phyloP scores from a whole-genome alignment of 2,888 invertebrate species.

The Taenaris catops region DNA sequence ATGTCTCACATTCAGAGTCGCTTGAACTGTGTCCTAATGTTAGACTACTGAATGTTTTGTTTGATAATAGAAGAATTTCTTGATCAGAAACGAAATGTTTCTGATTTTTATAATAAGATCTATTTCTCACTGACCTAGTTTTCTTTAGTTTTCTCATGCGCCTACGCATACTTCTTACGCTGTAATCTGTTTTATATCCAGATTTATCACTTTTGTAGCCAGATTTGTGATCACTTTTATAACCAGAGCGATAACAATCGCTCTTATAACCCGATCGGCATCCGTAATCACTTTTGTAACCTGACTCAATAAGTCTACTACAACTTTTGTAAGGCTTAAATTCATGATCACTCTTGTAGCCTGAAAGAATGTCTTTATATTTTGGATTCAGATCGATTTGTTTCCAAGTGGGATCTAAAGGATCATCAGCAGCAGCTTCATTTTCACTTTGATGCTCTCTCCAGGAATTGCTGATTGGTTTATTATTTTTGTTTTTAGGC shows the following conservation, averaged over 20 bases:
- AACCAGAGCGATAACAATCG: slow-evolving; percentile 76
- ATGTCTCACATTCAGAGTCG: slow-evolving; percentile 71
- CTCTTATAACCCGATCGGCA: slow-evolving; percentile 73
- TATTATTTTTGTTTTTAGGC: slow-evolving; percentile 55
- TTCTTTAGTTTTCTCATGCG: slow-evolving; percentile 73
- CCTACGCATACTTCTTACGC: slow-evolving; percentile 66
- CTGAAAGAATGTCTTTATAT: slow-evolving; percentile 80
- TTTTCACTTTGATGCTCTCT: slow-evolving; percentile 72
- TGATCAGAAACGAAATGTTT: slow-evolving; percentile 79
- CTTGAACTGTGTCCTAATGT: slow-evolving; percentile 79
- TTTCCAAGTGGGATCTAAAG: slow-evolving; percentile 82
- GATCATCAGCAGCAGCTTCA: slow-evolving; percentile 75
- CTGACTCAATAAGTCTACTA: slow-evolving; percentile 75
- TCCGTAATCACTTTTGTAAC: slow-evolving; percentile 82
- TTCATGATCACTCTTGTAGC: slow-evolving; percentile 81
- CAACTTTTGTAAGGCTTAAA: slow-evolving; percentile 74
- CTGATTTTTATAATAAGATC: slow-evolving; percentile 75
- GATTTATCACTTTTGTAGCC: slow-evolving; percentile 82
- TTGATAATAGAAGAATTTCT: slow-evolving; percentile 79
- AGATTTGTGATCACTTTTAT: slow-evolving; percentile 81
- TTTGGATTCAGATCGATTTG: slow-evolving; percentile 83
- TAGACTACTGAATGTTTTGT: slow-evolving; percentile 73
- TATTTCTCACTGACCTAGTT: slow-evolving; percentile 69
- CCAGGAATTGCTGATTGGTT: slow-evolving; percentile 62
- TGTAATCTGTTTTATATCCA: slow-evolving; percentile 81